Base-by-base conservation (phyloP, 2,888 invertebrate genomes). In the Clepsis dumicolana region DNA sequence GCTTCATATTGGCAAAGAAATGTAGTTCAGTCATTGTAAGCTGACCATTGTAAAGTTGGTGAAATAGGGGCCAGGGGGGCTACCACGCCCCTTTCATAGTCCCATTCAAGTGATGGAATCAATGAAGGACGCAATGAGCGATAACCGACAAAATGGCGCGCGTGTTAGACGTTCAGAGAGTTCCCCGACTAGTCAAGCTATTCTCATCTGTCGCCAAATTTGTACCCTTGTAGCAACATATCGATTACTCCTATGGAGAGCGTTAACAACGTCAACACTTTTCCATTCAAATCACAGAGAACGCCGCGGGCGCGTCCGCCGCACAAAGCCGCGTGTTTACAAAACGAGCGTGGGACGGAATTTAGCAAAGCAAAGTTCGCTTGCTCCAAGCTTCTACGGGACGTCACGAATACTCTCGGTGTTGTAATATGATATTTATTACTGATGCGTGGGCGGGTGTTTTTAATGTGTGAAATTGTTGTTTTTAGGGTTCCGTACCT, bases 351-450 rank as follows among this genome's bases (percentile, higher is more conserved):
- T 79, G 82, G 79, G 81, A 83, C 81, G 86, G 87, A 86, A 85
- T 86, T 84, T 76, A 77, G 78, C 80, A 79, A 80, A 83, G 81
- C 86, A 80, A 85, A 85, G 82, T 83, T 79, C 75, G 83, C 78
- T 74, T 80, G 77, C 75, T 77, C 75, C 76, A 72, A 71, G 80
- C 80, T 80, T 80, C 80, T 76, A 81, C 38, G 14, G n/a, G 14
- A 14, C 38, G 57, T n/a, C 57, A 57, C 38, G 57, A 57, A 25
- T 57, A 14, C 29, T 16, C 54, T 24, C 21, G 50, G 2, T 48
- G 16, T 52, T 52, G 27, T 52, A 24, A 24, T 50, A 27, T n/a
- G 27, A 52, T n/a, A 14, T 52, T 18, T 44, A 44, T 5, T 3
- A 18, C 44, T 16, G 5, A 35, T 35, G 35, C 12, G 35, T 35